Conservation (phyloP, 2,888 invertebrate genomes). For the Andrena bucephala region DNA sequence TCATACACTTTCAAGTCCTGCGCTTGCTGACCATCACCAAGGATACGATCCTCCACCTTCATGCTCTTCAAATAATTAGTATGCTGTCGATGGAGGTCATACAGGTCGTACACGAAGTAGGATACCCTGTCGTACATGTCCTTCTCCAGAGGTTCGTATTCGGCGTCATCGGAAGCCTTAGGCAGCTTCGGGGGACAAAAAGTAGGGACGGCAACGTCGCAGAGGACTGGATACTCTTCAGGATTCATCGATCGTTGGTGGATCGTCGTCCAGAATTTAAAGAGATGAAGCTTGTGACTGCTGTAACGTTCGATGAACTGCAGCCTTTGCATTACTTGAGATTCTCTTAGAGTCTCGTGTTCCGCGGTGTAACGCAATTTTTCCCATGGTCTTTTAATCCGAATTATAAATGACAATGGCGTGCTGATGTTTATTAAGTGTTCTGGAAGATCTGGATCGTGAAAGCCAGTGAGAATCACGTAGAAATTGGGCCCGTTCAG, state of each 20-base stretch:
- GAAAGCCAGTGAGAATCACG: conserved; percentile 86
- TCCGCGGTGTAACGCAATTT: neutral
- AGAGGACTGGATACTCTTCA: conserved; percentile 76
- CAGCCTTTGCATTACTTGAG: neutral
- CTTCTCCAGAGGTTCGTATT: conserved; percentile 45
- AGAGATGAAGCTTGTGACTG: conserved; percentile 13
- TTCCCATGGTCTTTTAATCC: conserved; percentile 70
- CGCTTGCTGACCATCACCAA: conserved; percentile 36
- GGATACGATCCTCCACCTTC: conserved; percentile 74
- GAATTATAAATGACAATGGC: conserved; percentile 76
- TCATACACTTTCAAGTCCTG: conserved; percentile 65
- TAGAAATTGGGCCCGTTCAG: conserved; percentile 86
- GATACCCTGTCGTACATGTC: conserved; percentile 86
- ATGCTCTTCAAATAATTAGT: conserved; percentile 85
- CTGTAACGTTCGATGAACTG: neutral
- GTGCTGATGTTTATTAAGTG: conserved; percentile 75
- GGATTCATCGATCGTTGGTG: conserved; percentile 62
- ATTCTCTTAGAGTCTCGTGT: neutral
- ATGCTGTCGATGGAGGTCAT: conserved; percentile 86
- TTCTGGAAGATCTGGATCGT: conserved; percentile 72
- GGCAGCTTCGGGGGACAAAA: conserved; percentile 63
- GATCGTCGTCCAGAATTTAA: conserved; percentile 74
- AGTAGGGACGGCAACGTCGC: conserved; percentile 64
- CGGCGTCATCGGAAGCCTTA: neutral
- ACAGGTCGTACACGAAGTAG: conserved; percentile 86